Conservation (phyloP, 2,797 vertebrate genomes). For the Channallabes apus region DNA sequence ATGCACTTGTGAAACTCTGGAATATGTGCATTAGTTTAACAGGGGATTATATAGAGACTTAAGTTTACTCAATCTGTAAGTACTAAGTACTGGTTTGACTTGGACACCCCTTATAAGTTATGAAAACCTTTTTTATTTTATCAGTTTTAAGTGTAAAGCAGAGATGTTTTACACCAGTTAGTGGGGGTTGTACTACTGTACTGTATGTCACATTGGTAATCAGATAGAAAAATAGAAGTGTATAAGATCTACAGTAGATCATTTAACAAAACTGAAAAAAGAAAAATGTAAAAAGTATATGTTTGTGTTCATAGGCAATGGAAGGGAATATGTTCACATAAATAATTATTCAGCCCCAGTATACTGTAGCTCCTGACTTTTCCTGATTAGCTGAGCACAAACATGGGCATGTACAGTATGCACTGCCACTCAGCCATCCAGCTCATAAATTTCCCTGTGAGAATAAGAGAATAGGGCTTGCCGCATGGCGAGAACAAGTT, state of each 20-base stretch:
- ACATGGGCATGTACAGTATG: neutral
- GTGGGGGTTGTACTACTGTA: neutral
- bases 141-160: too few species aligned
- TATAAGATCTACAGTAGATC: too few species aligned
- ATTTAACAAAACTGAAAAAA: neutral
- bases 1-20: too few species aligned
- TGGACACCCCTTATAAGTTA: too few species aligned
- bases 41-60: too few species aligned
- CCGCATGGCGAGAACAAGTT: neutral
- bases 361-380: neutral
- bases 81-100: too few species aligned
- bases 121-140: too few species aligned
- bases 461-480: neutral
- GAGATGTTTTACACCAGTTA: too few species aligned
- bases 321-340: neutral
- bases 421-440: neutral
- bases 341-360: neutral
- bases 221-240: neutral
- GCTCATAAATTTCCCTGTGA: conserved; percentile 25
- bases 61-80: too few species aligned
- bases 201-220: neutral
- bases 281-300: neutral
- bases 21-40: too few species aligned
- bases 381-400: conserved; percentile 18
- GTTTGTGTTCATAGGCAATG: neutral